Conservation (phyloP, 2,888 invertebrate species). For the Lissonota sp. region DNA sequence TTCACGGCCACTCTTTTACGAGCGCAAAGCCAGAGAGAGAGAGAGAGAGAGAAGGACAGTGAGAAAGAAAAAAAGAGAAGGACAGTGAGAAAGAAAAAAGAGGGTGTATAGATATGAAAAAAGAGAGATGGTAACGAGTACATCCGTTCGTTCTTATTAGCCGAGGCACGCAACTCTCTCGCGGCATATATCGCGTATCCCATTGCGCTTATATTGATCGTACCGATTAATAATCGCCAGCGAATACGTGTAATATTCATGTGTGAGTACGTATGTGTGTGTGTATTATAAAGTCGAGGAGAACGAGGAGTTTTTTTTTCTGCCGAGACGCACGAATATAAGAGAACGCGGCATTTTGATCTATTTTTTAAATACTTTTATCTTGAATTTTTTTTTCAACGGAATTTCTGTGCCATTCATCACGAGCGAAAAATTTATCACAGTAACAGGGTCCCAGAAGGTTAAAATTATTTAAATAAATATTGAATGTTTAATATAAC, state of each 20-base stretch:
- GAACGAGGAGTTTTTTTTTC: slow-evolving; percentile 50
- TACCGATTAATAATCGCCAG: slow-evolving; percentile 81
- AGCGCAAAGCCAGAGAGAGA: not conserved
- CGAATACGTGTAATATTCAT: slow-evolving; percentile 63
- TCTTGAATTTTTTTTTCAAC: no score
- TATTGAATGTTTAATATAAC: no score
- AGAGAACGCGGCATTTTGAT: no score
- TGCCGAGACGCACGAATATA: not conserved
- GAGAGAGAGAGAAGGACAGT: not conserved
- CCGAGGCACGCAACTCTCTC: slow-evolving; percentile 68
- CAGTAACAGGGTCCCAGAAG: no score
- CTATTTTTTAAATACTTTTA: no score
- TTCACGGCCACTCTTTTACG: slow-evolving; percentile 7
- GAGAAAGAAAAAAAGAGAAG: not conserved
- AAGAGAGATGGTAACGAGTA: slow-evolving; percentile 54
- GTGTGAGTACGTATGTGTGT: slow-evolving; percentile 12
- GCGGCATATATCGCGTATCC: slow-evolving; percentile 77
- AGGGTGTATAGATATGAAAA: not conserved
- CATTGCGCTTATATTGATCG: slow-evolving; percentile 82
- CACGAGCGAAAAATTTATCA: no score
- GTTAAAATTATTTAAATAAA: no score
- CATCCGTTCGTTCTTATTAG: slow-evolving; percentile 66
- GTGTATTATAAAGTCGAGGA: slow-evolving; percentile 39
- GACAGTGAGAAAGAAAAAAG: not conserved
- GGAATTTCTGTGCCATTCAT: no score